phyloP scores from a whole-genome alignment of 53 echinoderm and acorn worm genomes.

The Actinopyga echinites region DNA sequence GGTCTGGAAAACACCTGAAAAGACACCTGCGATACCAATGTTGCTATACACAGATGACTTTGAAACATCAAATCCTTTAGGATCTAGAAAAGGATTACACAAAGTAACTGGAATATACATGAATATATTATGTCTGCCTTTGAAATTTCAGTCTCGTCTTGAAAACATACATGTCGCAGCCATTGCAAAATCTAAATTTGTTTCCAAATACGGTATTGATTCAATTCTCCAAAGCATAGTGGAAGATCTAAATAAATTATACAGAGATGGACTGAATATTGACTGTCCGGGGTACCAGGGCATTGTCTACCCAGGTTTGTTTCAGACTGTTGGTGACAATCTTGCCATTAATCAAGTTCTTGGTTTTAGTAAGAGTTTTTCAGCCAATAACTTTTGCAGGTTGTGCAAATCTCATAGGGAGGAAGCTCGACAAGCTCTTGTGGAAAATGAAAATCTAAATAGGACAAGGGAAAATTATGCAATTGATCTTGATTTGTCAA shows the following conservation, averaged over 20 bases:
- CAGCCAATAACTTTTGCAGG: slow-evolving; percentile 21
- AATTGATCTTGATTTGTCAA: not conserved
- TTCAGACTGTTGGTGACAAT: slow-evolving; percentile 16
- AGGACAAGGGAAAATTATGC: slow-evolving; percentile 6
- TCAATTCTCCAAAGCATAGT: not conserved
- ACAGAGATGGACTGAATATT: not conserved
- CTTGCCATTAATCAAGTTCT: slow-evolving; percentile 7
- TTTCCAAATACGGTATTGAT: slow-evolving; percentile 4
- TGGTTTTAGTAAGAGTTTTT: not conserved
- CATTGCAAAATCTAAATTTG: not conserved
- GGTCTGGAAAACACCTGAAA: slow-evolving; percentile 4
- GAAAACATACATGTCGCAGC: slow-evolving; percentile 13
- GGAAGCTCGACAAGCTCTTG: not conserved
- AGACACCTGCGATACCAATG: slow-evolving; percentile 29
- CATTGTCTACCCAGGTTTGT: not conserved
- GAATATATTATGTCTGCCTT: not conserved
- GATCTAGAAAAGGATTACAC: slow-evolving; percentile 26
- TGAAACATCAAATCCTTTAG: slow-evolving; percentile 50
- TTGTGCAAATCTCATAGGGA: not conserved
- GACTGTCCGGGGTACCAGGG: not conserved
- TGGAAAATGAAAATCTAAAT: not conserved
- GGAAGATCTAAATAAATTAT: not conserved
- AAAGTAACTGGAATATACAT: not conserved
- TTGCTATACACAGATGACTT: slow-evolving; percentile 43
- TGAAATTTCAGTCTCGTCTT: not conserved